Percentiles rank a stretch among this genome's conserved stretches.
phyloP scores from a whole-genome alignment of 2,113 vertebrate genomes.

The Centropus bengalensis region DNA sequence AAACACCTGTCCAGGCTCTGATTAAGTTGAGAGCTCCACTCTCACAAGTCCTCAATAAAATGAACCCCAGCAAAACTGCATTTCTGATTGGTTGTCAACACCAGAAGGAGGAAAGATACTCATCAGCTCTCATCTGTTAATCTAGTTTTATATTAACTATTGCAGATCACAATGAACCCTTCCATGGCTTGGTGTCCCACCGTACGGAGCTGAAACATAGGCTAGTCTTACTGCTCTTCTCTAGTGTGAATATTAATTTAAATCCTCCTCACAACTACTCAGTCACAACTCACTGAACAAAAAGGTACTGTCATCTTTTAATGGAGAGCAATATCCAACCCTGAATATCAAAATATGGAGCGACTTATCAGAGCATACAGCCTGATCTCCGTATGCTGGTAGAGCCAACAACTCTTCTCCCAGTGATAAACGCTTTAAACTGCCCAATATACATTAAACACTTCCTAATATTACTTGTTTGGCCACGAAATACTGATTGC shows the following conservation, averaged over 20 bases:
- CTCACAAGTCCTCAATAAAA: slow-evolving; percentile 47
- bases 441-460: neutral
- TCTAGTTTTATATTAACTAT: slow-evolving; percentile 54
- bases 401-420: neutral
- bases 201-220: neutral
- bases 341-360: neutral
- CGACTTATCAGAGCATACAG: neutral
- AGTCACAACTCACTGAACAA: neutral
- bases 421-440: neutral
- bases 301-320: neutral
- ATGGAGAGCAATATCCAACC: neutral
- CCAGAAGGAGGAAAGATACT: slow-evolving; percentile 37
- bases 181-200: neutral
- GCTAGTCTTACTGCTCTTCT: neutral
- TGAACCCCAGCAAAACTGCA: neutral
- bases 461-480: neutral
- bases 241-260: neutral
- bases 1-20: neutral
- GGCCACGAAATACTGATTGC: neutral
- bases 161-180: slow-evolving; percentile 2
- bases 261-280: neutral
- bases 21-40: slow-evolving; percentile 33
- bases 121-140: slow-evolving; percentile 52
- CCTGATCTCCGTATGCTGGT: neutral
- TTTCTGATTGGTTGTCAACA: slow-evolving; percentile 41